Base-by-base conservation (phyloP, 2,888 invertebrate genomes). In the Theretra japonica region DNA sequence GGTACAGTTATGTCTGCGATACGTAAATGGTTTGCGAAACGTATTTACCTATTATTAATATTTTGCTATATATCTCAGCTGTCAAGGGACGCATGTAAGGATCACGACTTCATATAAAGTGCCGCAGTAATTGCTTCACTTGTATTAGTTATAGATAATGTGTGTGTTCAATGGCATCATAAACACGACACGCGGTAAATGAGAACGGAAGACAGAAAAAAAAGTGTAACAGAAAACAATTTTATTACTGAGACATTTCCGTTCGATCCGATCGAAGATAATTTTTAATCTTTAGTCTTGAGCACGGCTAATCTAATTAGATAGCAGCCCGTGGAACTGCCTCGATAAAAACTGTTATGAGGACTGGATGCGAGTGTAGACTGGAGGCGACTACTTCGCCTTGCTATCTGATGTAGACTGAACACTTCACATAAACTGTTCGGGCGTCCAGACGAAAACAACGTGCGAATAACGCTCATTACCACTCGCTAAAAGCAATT, bases 171-270 rank as follows among this genome's bases (percentile, higher is more conserved):
- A 84, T 87, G 82, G 84, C 82, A 83, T 85, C 81, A 82, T 84
- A 82, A 83, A 86, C 82, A 84, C 80, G 82, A 85, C 80, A 79
- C 79, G 80, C 78, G 74, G 77, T 80, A 82, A 90, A 87, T 81
- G 83, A 85, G 89, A 89, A 86, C 89, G 90, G 89, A 90, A 87
- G 83, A 84, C 78, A 81, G 82, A 88, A 88, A 89, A 41, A 85
- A 87, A 86, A 86, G 82, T 85, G 79, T 83, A 85, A 83, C 84
- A 88, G 85, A 86, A 88, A 86, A 88, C 83, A 81, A 84, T 88
- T 90, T 90, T 89, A 90, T 89, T 87, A 85, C 86, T 83, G 77
- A 83, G 86, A 86, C 89, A 88, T 90, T 90, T 91, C 90, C 90
- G 90, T 83, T 88, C 82, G 81, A 81, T 81, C 81, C 75, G 83